Percentiles rank a stretch among this genome's conserved stretches.
Evolutionary conservation across 2,797 vertebrate species (phyloP).

Genomic region (Thamnophis elegans): DNA sequence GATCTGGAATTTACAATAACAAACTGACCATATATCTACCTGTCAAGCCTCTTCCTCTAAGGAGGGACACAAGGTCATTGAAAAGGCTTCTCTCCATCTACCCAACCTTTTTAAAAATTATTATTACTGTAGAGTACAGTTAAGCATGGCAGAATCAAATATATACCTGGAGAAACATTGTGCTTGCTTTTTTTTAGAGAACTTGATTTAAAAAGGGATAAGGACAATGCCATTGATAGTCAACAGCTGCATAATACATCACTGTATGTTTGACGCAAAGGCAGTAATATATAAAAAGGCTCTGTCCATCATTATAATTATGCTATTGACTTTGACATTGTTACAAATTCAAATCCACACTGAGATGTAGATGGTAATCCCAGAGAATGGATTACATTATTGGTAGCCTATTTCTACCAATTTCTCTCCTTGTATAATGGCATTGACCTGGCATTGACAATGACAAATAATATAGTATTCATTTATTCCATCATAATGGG

Average conservation of each 20-base stretch:
- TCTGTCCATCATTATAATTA: neutral
- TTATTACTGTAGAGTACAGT: slow-evolving; percentile 57
- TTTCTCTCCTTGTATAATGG: neutral
- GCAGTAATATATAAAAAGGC: neutral
- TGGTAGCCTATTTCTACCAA: neutral
- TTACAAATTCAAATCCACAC: neutral
- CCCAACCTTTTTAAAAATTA: slow-evolving; percentile 55
- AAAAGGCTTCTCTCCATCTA: slow-evolving; percentile 88
- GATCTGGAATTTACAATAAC: slow-evolving; percentile 98
- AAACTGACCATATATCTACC: slow-evolving; percentile 98
- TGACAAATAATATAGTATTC: neutral
- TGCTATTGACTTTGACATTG: neutral
- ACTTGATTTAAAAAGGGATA: slow-evolving; percentile 19
- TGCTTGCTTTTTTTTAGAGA: neutral
- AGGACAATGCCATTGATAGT: neutral
- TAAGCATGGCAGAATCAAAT: slow-evolving; percentile 77
- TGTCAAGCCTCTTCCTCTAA: slow-evolving; percentile 94
- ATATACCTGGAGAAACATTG: slow-evolving; percentile 53
- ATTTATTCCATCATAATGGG: neutral
- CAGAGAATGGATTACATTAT: neutral
- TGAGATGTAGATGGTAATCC: neutral
- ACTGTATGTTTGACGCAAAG: neutral
- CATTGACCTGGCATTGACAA: neutral
- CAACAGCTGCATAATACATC: neutral
- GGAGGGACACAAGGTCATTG: slow-evolving; percentile 87